Percentiles rank a stretch among this genome's conserved stretches.
Conservation (phyloP, 2,113 vertebrate species). For the Odocoileus virginianus region DNA sequence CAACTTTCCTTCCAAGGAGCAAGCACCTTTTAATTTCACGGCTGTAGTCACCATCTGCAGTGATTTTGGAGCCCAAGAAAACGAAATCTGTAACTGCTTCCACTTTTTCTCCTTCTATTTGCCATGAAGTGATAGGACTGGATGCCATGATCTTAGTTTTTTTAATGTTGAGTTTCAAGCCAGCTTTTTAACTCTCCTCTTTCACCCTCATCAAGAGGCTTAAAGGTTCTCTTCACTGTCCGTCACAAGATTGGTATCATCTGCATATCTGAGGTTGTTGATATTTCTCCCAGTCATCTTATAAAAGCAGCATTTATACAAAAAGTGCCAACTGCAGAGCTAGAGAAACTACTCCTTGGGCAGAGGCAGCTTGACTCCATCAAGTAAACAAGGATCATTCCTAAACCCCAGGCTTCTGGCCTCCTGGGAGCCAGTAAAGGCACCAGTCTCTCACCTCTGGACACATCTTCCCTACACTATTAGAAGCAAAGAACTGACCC, state of each 20-base stretch:
- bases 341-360: neutral
- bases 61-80: neutral
- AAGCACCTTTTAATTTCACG: neutral
- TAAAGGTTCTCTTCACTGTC: neutral
- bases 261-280: neutral
- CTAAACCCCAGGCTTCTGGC: neutral
- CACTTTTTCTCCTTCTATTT: neutral
- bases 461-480: neutral
- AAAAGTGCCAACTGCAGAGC: neutral
- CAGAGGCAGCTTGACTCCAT: neutral
- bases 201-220: neutral
- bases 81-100: neutral
- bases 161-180: neutral
- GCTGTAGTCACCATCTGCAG: neutral
- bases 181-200: neutral
- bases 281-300: neutral
- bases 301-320: neutral
- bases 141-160: neutral
- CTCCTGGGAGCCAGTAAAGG: neutral
- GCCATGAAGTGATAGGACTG: neutral
- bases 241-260: neutral
- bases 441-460: neutral
- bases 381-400: neutral
- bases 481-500: neutral
- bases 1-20: neutral